A percentile compares a stretch with the other conserved stretches of the same genome.
phyloP scores from a whole-genome alignment of 2,113 vertebrate species.

The Athene noctua region DNA sequence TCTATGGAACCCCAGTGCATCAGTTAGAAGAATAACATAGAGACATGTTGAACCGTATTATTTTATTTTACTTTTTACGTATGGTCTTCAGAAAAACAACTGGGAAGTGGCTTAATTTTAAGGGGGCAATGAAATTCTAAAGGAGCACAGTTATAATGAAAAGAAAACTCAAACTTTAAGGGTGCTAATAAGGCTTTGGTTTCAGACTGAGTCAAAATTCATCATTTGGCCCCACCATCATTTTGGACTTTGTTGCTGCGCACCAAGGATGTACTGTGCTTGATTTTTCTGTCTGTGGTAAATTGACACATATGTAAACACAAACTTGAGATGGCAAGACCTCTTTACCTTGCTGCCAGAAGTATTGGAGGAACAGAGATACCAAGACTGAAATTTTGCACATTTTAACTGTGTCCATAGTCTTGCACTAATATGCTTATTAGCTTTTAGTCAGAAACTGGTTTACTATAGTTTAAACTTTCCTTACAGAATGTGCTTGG shows the following conservation, averaged over 20 bases:
- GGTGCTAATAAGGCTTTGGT: not conserved
- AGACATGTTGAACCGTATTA: not conserved
- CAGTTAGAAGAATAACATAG: not conserved
- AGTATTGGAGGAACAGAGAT: not conserved
- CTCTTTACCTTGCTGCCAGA: not conserved
- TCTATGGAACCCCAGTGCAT: not conserved
- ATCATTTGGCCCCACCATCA: fast-evolving
- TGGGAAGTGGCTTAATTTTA: not conserved
- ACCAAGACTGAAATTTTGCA: not conserved
- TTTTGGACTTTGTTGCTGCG: not conserved
- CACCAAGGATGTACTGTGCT: not conserved
- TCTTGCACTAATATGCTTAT: not conserved
- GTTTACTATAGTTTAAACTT: not conserved
- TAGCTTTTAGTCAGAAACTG: not conserved
- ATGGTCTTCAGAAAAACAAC: not conserved
- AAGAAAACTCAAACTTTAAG: not conserved
- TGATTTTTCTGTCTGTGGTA: not conserved
- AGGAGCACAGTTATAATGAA: not conserved
- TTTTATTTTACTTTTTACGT: not conserved
- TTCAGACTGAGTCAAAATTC: not conserved
- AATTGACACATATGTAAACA: not conserved
- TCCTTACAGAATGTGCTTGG: not conserved
- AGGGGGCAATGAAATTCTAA: not conserved
- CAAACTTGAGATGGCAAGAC: not conserved
- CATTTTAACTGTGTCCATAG: not conserved